Conservation (phyloP, 2,888 invertebrate genomes). For the Monopis laevigella region DNA sequence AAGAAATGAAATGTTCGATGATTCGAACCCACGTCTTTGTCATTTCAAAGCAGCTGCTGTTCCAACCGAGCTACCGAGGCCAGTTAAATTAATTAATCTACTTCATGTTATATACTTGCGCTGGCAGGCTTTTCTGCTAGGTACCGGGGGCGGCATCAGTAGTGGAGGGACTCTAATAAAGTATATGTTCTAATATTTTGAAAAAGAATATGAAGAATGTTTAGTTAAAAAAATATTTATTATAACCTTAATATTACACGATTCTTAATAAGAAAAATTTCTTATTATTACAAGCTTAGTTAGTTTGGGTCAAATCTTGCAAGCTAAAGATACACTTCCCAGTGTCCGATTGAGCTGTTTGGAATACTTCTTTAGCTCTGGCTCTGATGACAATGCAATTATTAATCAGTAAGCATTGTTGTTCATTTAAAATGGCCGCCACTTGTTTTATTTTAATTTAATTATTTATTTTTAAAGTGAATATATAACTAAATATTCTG, state of each 20-base stretch:
- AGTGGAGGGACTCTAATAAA: background rate
- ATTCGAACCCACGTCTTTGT: background rate
- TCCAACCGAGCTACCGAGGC: background rate
- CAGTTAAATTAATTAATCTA: background rate
- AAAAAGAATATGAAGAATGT: background rate
- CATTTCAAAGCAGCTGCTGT: background rate
- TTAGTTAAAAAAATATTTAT: no score
- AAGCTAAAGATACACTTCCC: background rate
- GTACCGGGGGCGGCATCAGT: background rate
- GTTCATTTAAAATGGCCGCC: background rate
- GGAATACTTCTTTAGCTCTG: background rate
- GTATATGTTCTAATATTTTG: background rate
- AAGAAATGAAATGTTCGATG: background rate
- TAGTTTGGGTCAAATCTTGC: background rate
- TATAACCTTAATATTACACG: no score
- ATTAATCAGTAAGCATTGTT: background rate
- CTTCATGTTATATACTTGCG: background rate
- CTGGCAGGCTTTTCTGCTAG: background rate
- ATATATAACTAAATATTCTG: conserved; percentile 10
- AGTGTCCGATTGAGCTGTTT: background rate
- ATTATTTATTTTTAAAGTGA: conserved; percentile 11
- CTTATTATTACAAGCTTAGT: background rate
- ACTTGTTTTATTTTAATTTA: conserved; percentile 9
- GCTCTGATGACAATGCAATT: background rate
- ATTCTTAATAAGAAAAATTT: no score